phyloP scores from a whole-genome alignment of 1,140 invertebrate genomes.

The Muscidifurax raptorellus region DNA sequence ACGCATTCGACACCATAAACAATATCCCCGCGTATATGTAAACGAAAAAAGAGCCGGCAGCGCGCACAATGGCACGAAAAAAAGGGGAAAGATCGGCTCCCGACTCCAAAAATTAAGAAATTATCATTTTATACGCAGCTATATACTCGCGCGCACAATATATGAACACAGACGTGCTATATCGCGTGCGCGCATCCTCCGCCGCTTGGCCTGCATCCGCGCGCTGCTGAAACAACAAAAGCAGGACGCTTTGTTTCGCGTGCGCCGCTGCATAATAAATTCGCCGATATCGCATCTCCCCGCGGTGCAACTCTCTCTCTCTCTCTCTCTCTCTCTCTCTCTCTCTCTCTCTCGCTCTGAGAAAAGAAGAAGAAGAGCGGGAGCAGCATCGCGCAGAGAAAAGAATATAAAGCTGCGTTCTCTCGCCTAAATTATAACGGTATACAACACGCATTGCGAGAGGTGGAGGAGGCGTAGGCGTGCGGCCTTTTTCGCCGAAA shows the following conservation, averaged over 20 bases:
- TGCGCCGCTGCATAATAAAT: constrained; percentile 27
- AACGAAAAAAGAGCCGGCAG: neutral
- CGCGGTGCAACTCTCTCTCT: neutral
- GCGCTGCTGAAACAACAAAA: neutral
- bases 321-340: too few species aligned
- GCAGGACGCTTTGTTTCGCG: constrained; percentile 24
- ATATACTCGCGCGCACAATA: neutral
- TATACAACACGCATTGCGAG: neutral
- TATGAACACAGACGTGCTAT: neutral
- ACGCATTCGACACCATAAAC: constrained; percentile 1
- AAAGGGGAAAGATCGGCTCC: neutral
- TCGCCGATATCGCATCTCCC: constrained; percentile 32
- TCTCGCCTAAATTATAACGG: constrained; percentile 45
- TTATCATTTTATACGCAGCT: constrained; percentile 49
- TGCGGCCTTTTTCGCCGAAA: constrained; percentile 40
- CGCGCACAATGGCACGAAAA: neutral
- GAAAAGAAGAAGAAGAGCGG: neutral
- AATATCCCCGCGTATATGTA: neutral
- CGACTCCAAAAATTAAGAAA: constrained; percentile 45
- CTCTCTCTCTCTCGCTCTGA: neutral
- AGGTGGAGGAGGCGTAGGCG: constrained; percentile 21
- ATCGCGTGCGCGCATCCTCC: neutral
- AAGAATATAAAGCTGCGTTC: neutral
- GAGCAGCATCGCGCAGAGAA: neutral
- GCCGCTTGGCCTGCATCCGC: neutral